Evolutionary conservation across 1,140 invertebrate species (phyloP), one percentile per base, ranked within the genome.

Genomic region (Rhyzopertha dominica): DNA sequence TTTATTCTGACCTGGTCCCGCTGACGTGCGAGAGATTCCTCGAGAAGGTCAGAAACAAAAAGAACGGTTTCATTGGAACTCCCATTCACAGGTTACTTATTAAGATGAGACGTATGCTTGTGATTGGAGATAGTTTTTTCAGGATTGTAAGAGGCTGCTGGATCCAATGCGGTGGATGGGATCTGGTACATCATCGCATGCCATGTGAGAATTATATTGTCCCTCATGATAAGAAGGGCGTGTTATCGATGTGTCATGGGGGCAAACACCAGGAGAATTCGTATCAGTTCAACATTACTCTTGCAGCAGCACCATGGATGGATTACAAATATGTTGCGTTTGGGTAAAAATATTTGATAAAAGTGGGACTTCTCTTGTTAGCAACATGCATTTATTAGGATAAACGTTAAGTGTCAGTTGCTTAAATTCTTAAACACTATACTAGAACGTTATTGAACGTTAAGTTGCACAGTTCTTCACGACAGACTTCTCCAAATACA

Each of bases 261-360:
- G 71, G 68, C 34, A 71, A 41, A 51, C 67, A 75, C 45, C 60
- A 59, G 5, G 62, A 73, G 35, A 90, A 90, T 63, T 79, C 78
- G 7, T 81, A 80, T 34, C 86, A 91, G 63, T 90, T 91, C 61
- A 84, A 87, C 58, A 75, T 91, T 16, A 78, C 84, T 9, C 66
- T 87, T n/a, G 81, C 80, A 49, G 75, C 82, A 1, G 78, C 80
- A 26, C 71, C 78, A 36, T 88, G 87, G 76, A 78, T 90, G 67
- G 78, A 87, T 63, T 70, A 74, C 24, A 81, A 80, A 58, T 87
- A 89, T 57, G 81, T 88, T 5, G 85, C 88, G 16, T 90, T 91
- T 67, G 88, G 87, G 63, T 71, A 59, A 47, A 24, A 23, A 13
- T 18, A 26, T 31, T 29, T 36, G 26, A 25, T 31, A 32, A 12